These are phyloP conservation scores for Sebastes oblongus DNA, from an alignment of 2,797 vertebrate genomes.

Conservation along the genomic window DNA sequence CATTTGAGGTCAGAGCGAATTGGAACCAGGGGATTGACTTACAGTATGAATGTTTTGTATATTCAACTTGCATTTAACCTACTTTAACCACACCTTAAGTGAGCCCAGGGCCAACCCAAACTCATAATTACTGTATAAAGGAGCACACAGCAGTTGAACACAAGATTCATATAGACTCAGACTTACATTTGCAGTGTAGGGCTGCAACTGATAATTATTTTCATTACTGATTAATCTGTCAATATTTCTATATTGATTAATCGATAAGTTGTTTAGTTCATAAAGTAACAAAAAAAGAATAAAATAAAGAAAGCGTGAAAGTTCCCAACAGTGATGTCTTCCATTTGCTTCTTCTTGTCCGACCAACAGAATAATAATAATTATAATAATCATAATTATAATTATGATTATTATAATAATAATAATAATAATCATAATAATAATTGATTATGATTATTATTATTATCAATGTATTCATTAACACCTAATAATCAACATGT, in stretches of 20 bases:
- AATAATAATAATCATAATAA: too few species aligned
- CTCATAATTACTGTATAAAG: neutral
- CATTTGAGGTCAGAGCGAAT: neutral
- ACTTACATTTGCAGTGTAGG: neutral
- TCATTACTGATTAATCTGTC: neutral
- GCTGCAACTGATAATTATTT: neutral
- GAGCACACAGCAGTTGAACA: neutral
- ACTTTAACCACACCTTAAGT: neutral
- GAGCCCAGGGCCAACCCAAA: neutral
- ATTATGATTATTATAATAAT: too few species aligned
- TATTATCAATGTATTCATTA: too few species aligned
- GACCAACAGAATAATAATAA: too few species aligned
- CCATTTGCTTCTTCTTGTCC: too few species aligned
- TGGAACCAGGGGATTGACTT: neutral
- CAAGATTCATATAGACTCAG: neutral
- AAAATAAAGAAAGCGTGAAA: neutral
- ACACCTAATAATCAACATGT: neutral
- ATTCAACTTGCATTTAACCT: neutral
- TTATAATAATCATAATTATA: accelerated
- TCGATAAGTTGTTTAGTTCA: neutral
- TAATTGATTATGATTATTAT: too few species aligned
- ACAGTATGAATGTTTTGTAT: neutral
- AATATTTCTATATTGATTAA: neutral
- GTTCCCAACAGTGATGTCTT: neutral
- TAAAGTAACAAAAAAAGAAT: neutral